phyloP scores from a whole-genome alignment of 2,113 vertebrate genomes.

The Grammomys dolichurus region DNA sequence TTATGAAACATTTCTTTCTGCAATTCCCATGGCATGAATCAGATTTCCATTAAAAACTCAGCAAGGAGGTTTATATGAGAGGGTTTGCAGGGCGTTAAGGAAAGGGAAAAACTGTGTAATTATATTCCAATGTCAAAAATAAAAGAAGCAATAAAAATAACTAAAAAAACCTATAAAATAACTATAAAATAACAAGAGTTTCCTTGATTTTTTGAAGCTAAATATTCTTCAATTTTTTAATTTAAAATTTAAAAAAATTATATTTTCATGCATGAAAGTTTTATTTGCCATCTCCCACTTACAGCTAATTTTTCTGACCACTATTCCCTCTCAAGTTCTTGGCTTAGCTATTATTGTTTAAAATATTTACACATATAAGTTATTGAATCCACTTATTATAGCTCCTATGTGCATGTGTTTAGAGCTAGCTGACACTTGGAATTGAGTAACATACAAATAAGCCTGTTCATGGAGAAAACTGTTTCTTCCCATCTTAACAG shows the following conservation, averaged over 20 bases:
- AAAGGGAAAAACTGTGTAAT: background rate
- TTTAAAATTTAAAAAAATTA: background rate
- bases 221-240: background rate
- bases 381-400: background rate
- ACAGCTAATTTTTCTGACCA: background rate
- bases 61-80: background rate
- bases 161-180: no score
- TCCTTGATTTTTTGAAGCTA: background rate
- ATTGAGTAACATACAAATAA: background rate
- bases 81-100: no score
- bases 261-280: background rate
- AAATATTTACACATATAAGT: background rate
- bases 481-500: background rate
- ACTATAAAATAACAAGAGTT: no score
- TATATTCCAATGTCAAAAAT: background rate
- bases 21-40: background rate
- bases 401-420: background rate
- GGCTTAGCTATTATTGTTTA: background rate
- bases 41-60: background rate
- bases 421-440: background rate
- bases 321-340: background rate
- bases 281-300: background rate
- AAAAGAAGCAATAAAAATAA: background rate
- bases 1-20: background rate
- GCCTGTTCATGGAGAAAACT: background rate